Evolutionary conservation across 2,113 vertebrate genomes (phyloP).

Genomic region (Sardina pilchardus): DNA sequence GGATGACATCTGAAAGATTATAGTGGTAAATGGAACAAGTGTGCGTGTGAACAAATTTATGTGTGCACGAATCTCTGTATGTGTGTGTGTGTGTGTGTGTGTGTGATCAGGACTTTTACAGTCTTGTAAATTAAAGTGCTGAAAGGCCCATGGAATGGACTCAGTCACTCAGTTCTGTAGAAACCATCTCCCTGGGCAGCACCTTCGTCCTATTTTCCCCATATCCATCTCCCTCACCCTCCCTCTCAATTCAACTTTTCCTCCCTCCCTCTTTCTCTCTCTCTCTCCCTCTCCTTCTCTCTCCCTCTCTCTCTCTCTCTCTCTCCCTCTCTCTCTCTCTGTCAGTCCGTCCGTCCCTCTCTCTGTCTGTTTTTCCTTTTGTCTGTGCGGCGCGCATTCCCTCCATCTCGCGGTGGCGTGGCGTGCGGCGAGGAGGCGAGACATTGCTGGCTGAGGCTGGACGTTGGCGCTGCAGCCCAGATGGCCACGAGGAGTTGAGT

Average conservation of each 20-base stretch:
- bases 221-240: not conserved
- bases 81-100: not conserved
- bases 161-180: not conserved
- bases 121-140: not conserved
- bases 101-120: not conserved
- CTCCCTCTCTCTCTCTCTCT: not conserved
- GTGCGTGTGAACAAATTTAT: not conserved
- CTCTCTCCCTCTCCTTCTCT: not conserved
- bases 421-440: not conserved
- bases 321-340: not conserved
- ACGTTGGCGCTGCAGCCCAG: not conserved
- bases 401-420: not conserved
- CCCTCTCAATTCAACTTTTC: not conserved
- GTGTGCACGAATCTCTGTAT: not conserved
- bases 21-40: not conserved
- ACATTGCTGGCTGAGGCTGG: conserved; percentile 6
- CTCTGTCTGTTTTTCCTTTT: not conserved
- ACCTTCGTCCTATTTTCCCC: not conserved
- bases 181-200: not conserved
- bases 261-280: not conserved
- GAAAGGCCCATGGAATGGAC: not conserved
- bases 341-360: not conserved
- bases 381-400: not conserved
- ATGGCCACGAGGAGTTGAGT: conserved; percentile 13
- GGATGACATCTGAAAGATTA: not conserved